phyloP scores from a whole-genome alignment of 2,797 vertebrate genomes.

The Novumbra hubbsi region DNA sequence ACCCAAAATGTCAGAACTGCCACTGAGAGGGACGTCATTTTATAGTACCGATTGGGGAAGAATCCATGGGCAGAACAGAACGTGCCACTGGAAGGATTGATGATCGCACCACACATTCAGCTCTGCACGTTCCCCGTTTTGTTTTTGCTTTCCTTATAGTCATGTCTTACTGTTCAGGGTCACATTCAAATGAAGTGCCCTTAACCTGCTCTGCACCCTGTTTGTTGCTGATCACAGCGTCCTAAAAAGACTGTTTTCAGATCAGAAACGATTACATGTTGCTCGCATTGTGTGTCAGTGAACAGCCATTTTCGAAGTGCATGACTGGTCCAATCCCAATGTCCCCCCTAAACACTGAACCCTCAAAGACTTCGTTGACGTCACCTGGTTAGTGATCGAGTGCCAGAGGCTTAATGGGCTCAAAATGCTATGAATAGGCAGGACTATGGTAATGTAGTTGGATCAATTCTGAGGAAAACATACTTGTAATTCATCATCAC shows the following conservation, averaged over 20 bases:
- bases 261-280: conserved; percentile 29
- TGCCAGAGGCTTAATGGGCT: too few relatives aligned
- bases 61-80: conserved; percentile 24
- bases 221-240: conserved; percentile 27
- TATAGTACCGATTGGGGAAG: background rate
- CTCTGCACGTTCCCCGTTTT: conserved; percentile 28
- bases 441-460: too few relatives aligned
- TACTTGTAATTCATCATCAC: too few relatives aligned
- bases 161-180: conserved; percentile 15
- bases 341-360: too few relatives aligned
- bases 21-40: conserved; percentile 66
- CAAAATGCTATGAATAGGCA: too few relatives aligned
- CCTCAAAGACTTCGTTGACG: too few relatives aligned
- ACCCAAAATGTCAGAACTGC: conserved; percentile 87
- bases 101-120: conserved; percentile 42
- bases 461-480: too few relatives aligned
- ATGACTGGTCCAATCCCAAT: background rate
- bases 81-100: conserved; percentile 34
- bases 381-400: too few relatives aligned
- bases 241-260: conserved; percentile 28
- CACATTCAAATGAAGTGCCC: conserved; percentile 54
- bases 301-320: background rate
- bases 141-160: conserved; percentile 17
- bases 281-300: conserved; percentile 24
- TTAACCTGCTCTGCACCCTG: conserved; percentile 49